Conservation (phyloP, 35 echinoderm and acorn worm genomes). For the Ptychodera flava region DNA sequence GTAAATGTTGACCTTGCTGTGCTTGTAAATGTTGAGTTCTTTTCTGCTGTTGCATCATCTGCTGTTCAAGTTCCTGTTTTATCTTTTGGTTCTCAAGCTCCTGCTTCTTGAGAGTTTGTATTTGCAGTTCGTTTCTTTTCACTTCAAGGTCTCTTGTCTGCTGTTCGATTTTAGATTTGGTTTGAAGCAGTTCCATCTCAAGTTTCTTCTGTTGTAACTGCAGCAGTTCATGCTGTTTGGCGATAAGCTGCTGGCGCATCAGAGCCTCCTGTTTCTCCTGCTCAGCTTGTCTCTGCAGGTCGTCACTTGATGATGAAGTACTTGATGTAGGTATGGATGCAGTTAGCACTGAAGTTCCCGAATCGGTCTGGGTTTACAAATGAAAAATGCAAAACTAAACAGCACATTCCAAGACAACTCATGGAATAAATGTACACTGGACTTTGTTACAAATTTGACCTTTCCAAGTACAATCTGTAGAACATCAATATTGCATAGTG, state of each 20-base stretch:
- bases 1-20: slow-evolving; percentile 20
- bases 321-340: no score
- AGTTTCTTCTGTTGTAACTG: slow-evolving; percentile 77
- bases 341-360: no score
- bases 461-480: no score
- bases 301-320: no score
- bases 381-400: no score
- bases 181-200: slow-evolving; percentile 85
- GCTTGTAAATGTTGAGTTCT: neutral
- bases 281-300: slow-evolving; percentile 31
- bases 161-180: slow-evolving; percentile 69
- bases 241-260: slow-evolving; percentile 76
- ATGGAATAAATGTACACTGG: no score
- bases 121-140: slow-evolving; percentile 32
- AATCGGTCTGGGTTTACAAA: no score
- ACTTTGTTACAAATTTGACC: no score
- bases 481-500: no score
- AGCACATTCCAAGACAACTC: no score
- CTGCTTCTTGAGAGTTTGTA: slow-evolving; percentile 26
- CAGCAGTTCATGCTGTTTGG: slow-evolving; percentile 86
- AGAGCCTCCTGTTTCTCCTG: slow-evolving; percentile 59
- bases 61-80: neutral
- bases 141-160: slow-evolving; percentile 48
- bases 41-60: slow-evolving; percentile 6
- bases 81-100: slow-evolving; percentile 7